Evolutionary conservation across 2,797 vertebrate genomes (phyloP).

Genomic region (Betta splendens): DNA sequence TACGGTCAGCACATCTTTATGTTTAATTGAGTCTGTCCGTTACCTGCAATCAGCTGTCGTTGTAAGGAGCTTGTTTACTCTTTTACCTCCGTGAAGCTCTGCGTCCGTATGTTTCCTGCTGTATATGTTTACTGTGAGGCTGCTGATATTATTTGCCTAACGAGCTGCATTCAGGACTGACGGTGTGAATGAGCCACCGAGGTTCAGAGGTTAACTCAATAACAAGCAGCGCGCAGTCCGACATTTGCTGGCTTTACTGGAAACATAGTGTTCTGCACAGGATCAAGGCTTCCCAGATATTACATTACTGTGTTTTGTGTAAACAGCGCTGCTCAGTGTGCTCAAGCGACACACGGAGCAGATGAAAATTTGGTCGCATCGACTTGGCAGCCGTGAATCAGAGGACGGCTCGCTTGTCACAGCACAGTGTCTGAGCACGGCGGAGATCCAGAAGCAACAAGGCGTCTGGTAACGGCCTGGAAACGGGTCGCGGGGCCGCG

Average conservation of each 20-base stretch:
- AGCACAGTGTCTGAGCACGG: constrained; percentile 33
- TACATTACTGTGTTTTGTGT: constrained; percentile 18
- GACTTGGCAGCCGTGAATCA: constrained; percentile 39
- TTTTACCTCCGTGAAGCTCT: too few species aligned
- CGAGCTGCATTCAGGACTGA: constrained; percentile 1
- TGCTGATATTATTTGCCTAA: constrained; percentile 3
- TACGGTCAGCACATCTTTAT: neutral
- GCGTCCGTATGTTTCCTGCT: too few species aligned
- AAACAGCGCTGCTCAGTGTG: constrained; percentile 10
- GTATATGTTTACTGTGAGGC: neutral
- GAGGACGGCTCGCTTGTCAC: constrained; percentile 47
- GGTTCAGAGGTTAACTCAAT: constrained; percentile 8
- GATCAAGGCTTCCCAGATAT: constrained; percentile 21
- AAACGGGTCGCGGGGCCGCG: constrained; percentile 14
- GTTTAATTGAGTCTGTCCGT: neutral
- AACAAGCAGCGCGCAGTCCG: neutral
- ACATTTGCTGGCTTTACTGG: neutral
- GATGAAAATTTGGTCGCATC: constrained; percentile 21
- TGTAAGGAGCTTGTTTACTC: too few species aligned
- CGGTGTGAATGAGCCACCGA: constrained; percentile 5
- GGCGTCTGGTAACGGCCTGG: constrained; percentile 21
- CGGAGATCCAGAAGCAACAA: constrained; percentile 37
- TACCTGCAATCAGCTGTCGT: neutral
- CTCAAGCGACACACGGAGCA: constrained; percentile 14
- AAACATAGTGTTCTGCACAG: neutral